Conservation (phyloP, 2,888 invertebrate genomes). For the Allolobophora icterica region DNA sequence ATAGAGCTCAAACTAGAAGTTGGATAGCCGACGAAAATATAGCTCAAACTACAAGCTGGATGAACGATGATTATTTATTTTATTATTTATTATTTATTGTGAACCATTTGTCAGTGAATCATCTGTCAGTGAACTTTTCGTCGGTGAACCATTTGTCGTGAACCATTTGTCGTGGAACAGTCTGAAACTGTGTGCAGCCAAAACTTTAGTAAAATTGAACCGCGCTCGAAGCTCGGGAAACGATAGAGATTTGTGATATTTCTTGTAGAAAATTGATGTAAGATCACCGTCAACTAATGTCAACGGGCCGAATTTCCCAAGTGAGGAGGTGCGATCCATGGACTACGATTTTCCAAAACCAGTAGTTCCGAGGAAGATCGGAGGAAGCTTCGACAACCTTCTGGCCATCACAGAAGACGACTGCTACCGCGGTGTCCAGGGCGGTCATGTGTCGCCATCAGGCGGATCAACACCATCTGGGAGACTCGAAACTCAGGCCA, state of each 20-base stretch:
- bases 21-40: too few species aligned
- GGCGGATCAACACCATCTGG: not conserved
- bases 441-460: not conserved
- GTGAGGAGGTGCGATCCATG: not conserved
- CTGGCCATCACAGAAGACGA: not conserved
- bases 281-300: not conserved
- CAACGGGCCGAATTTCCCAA: not conserved
- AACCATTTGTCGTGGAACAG: too few species aligned
- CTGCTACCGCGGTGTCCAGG: not conserved
- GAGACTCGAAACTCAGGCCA: not conserved
- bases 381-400: conserved; percentile 9
- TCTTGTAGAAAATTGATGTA: not conserved
- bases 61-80: too few species aligned
- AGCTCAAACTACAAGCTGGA: too few species aligned
- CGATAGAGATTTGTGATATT: not conserved
- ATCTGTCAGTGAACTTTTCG: too few species aligned
- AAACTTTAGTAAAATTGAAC: too few species aligned
- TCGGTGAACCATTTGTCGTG: too few species aligned
- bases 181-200: not conserved
- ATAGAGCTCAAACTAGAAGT: too few species aligned
- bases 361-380: not conserved
- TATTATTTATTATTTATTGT: too few species aligned
- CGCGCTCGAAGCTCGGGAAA: too few species aligned
- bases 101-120: too few species aligned
- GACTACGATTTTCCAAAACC: conserved; percentile 8